phyloP scores from a whole-genome alignment of 2,797 vertebrate genomes.

The Poecilia gillii region DNA sequence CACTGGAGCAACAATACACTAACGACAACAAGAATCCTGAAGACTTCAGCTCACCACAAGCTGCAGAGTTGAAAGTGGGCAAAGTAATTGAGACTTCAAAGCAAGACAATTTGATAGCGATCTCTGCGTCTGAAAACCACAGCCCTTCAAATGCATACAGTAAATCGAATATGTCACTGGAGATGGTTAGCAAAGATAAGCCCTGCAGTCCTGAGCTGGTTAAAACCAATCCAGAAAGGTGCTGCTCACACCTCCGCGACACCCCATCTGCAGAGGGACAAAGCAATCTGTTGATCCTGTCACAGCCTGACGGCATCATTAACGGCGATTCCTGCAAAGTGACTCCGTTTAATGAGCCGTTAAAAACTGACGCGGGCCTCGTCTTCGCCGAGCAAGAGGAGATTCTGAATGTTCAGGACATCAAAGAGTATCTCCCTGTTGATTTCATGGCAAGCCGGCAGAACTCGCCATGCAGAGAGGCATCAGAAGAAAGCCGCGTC shows the following conservation, averaged over 20 bases:
- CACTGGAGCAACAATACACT: conserved; percentile 34
- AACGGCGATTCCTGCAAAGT: conserved; percentile 50
- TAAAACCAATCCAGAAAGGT: conserved; percentile 51
- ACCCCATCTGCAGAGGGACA: conserved; percentile 55
- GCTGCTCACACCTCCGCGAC: conserved; percentile 56
- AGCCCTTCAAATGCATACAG: conserved; percentile 50
- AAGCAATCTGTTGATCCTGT: conserved; percentile 64
- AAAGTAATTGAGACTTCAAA: conserved; percentile 41
- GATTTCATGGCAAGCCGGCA: conserved; percentile 75
- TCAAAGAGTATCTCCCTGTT: conserved; percentile 70
- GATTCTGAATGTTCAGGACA: conserved; percentile 71
- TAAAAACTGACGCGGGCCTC: conserved; percentile 52
- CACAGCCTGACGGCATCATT: conserved; percentile 57
- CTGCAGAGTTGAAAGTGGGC: conserved; percentile 38
- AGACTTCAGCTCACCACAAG: conserved; percentile 29
- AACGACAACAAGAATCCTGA: conserved; percentile 23
- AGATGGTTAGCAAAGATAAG: conserved; percentile 58
- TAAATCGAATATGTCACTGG: conserved; percentile 52
- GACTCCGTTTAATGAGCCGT: conserved; percentile 48
- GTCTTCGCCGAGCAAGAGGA: conserved; percentile 64
- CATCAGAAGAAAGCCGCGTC: conserved; percentile 55
- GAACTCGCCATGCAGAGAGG: conserved; percentile 68
- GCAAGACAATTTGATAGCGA: conserved; percentile 38
- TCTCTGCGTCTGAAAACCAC: conserved; percentile 45
- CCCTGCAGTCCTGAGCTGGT: conserved; percentile 64